These are phyloP conservation scores for Nephrotoma guestfalica DNA, from an alignment of 2,888 invertebrate genomes.

Conservation along the genomic window DNA sequence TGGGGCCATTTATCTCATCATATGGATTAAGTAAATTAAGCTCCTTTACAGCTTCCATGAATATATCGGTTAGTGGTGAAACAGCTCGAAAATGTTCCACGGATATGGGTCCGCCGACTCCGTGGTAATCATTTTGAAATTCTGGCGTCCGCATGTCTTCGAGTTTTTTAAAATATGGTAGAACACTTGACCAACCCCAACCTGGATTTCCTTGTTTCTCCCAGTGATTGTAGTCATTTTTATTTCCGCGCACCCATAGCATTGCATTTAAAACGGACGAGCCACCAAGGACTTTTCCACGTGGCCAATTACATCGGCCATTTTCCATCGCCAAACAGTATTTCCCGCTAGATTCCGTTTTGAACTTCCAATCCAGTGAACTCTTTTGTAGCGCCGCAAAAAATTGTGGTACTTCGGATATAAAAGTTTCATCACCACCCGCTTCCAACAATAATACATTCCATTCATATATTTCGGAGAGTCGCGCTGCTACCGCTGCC, in stretches of 20 bases:
- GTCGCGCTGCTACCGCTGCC: slow-evolving; percentile 58
- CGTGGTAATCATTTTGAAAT: slow-evolving; percentile 41
- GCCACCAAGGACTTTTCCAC: slow-evolving; percentile 67
- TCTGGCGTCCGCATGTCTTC: slow-evolving; percentile 61
- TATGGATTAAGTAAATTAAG: slow-evolving; percentile 45
- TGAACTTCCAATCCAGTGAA: slow-evolving; percentile 68
- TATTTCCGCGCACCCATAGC: slow-evolving; percentile 76
- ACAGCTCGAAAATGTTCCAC: slow-evolving; percentile 57
- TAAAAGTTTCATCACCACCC: slow-evolving; percentile 55
- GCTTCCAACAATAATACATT: slow-evolving; percentile 65
- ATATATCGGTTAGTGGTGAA: slow-evolving; percentile 52
- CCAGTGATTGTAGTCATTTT: slow-evolving; percentile 77
- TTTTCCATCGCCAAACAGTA: slow-evolving; percentile 56
- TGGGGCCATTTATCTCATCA: slow-evolving; percentile 59
- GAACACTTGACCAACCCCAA: slow-evolving; percentile 62
- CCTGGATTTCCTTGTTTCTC: slow-evolving; percentile 53
- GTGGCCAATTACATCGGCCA: slow-evolving; percentile 54
- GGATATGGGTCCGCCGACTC: slow-evolving; percentile 53
- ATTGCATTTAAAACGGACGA: slow-evolving; percentile 78
- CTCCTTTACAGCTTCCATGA: slow-evolving; percentile 53
- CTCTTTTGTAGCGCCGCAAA: slow-evolving; percentile 58
- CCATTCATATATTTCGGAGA: slow-evolving; percentile 60
- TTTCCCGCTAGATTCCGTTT: slow-evolving; percentile 51
- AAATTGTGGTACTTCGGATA: slow-evolving; percentile 56
- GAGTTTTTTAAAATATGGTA: slow-evolving; percentile 65